Evolutionary conservation across 2,797 vertebrate species (phyloP).

Genomic region (Capromys pilorides): DNA sequence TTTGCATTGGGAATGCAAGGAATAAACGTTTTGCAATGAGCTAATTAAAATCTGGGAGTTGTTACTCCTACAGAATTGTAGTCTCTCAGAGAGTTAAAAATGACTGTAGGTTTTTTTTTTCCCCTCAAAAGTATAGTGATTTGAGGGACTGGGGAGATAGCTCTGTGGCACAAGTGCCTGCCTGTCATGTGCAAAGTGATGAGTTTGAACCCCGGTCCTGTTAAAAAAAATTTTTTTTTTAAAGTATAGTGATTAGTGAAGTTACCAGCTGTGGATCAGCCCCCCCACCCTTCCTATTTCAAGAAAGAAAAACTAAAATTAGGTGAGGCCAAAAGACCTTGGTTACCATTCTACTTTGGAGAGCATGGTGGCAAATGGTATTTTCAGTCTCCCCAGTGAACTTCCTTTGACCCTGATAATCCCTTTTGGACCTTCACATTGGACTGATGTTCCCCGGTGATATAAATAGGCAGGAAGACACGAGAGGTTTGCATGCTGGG

Average conservation of each 20-base stretch:
- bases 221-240: no score
- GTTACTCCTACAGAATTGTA: background rate
- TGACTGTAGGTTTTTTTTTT: background rate
- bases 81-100: background rate
- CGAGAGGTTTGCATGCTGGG: background rate
- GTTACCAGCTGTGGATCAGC: background rate
- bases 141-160: no score
- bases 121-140: background rate
- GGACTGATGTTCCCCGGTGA: background rate
- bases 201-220: no score
- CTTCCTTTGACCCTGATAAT: background rate
- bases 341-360: background rate
- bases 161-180: no score
- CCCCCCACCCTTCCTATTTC: background rate
- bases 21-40: background rate
- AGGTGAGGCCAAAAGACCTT: background rate
- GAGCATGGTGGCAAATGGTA: background rate
- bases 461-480: background rate
- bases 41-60: background rate
- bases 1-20: background rate
- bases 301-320: slow-evolving; percentile 31
- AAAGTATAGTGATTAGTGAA: background rate
- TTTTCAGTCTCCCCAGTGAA: background rate
- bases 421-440: background rate
- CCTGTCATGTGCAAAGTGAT: no score